phyloP scores from a whole-genome alignment of 92 coral and sea anemone genomes.

The Actinernus sp. region DNA sequence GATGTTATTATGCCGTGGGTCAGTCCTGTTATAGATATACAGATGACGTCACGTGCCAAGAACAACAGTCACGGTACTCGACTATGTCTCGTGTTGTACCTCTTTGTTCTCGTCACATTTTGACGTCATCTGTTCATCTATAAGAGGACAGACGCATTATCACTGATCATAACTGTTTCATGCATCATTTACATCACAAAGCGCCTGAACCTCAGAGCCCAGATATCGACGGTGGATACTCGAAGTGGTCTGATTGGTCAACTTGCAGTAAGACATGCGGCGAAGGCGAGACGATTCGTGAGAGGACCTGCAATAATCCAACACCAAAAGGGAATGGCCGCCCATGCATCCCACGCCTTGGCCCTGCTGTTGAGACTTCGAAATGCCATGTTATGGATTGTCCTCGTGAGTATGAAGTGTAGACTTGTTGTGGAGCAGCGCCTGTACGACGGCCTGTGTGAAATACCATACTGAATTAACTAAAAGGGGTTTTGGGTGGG shows the following conservation, averaged over 20 bases:
- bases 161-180: background rate
- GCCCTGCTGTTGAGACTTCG: conserved; percentile 5
- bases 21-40: no score
- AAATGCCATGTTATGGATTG: conserved; percentile 19
- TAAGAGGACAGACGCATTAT: no score
- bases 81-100: no score
- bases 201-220: conserved; percentile 69
- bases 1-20: no score
- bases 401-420: conserved; percentile 33
- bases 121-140: no score
- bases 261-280: conserved; percentile 58
- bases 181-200: background rate
- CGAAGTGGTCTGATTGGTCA: conserved; percentile 60
- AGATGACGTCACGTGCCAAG: no score
- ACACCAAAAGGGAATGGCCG: conserved; percentile 57
- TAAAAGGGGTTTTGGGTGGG: no score
- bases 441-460: no score
- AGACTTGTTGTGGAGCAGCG: no score
- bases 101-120: no score
- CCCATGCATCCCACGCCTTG: conserved; percentile 32
- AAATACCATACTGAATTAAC: no score
- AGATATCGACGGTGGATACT: conserved; percentile 60
- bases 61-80: no score
- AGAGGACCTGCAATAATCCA: conserved; percentile 61
- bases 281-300: conserved; percentile 34